A percentile compares a stretch with the other conserved stretches of the same genome.
Conservation (phyloP, 1,140 invertebrate species). For the Drosophila teissieri region DNA sequence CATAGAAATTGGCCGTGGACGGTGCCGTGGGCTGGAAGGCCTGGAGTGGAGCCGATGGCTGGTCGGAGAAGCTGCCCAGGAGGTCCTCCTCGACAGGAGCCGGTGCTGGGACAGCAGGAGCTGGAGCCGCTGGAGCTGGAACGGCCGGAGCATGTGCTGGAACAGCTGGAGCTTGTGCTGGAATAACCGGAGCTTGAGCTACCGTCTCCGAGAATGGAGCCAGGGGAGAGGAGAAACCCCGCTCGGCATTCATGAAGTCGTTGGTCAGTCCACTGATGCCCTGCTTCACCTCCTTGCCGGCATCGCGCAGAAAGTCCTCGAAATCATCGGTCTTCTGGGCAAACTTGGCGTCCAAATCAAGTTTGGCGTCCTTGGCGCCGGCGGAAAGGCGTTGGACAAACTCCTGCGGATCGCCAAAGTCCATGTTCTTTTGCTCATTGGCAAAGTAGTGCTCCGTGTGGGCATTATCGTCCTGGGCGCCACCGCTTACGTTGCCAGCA, state of each 20-base stretch:
- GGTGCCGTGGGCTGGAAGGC: slow-evolving; percentile 55
- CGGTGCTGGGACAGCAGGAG: background rate
- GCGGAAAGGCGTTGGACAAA: slow-evolving; percentile 79
- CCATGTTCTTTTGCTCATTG: slow-evolving; percentile 75
- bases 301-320: slow-evolving; percentile 61
- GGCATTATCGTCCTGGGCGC: slow-evolving; percentile 77
- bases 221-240: slow-evolving; percentile 37
- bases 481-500: slow-evolving; percentile 53
- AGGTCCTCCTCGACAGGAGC: slow-evolving; percentile 47
- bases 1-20: slow-evolving; percentile 48
- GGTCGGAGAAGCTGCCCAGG: slow-evolving; percentile 58
- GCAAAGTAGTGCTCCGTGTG: slow-evolving; percentile 78
- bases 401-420: slow-evolving; percentile 72
- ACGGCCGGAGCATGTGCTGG: background rate
- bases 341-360: slow-evolving; percentile 74
- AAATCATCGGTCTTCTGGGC: slow-evolving; percentile 64
- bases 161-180: background rate
- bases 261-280: slow-evolving; percentile 56
- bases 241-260: slow-evolving; percentile 80
- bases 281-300: slow-evolving; percentile 53
- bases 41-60: slow-evolving; percentile 45
- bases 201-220: slow-evolving; percentile 19
- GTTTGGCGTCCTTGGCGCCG: slow-evolving; percentile 74
- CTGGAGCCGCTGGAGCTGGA: slow-evolving; percentile 10
- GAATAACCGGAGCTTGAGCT: background rate